Conservation (phyloP, 2,113 vertebrate species). For the Menidia beryllina region DNA sequence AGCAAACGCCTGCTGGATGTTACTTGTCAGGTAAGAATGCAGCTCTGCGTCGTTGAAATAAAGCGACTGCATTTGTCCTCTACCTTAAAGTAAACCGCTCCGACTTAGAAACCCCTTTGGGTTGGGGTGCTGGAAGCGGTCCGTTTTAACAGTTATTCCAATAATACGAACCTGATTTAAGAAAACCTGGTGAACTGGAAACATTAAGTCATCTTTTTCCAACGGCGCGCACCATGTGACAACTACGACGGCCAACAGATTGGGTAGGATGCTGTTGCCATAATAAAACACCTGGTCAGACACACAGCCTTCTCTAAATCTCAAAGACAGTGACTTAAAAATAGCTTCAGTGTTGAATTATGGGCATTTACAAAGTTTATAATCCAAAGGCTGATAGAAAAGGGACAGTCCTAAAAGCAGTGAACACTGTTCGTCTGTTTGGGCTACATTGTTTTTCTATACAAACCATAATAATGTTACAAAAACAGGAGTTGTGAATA, state of each 20-base stretch:
- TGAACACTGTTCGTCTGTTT: too few species aligned
- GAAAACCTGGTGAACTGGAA: too few species aligned
- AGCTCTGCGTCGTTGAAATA: background rate
- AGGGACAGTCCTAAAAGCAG: too few species aligned
- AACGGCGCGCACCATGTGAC: background rate
- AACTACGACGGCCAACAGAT: slow-evolving; percentile 22
- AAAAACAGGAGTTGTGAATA: too few species aligned
- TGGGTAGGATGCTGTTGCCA: slow-evolving; percentile 43
- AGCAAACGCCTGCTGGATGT: background rate
- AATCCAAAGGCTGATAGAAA: background rate
- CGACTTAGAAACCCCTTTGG: background rate
- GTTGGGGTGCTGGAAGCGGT: background rate
- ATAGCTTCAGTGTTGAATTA: background rate
- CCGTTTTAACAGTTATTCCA: background rate
- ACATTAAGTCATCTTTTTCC: background rate
- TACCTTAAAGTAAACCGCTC: background rate
- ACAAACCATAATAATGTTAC: too few species aligned
- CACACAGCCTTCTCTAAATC: background rate
- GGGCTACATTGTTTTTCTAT: too few species aligned
- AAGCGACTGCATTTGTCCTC: background rate
- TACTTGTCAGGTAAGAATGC: background rate
- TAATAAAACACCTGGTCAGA: slow-evolving; percentile 1
- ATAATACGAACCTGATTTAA: too few species aligned
- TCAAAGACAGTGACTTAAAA: background rate
- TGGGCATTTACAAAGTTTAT: background rate